Base-by-base conservation (phyloP, 2,797 vertebrate species). In the Melanotaenia boesemani region DNA sequence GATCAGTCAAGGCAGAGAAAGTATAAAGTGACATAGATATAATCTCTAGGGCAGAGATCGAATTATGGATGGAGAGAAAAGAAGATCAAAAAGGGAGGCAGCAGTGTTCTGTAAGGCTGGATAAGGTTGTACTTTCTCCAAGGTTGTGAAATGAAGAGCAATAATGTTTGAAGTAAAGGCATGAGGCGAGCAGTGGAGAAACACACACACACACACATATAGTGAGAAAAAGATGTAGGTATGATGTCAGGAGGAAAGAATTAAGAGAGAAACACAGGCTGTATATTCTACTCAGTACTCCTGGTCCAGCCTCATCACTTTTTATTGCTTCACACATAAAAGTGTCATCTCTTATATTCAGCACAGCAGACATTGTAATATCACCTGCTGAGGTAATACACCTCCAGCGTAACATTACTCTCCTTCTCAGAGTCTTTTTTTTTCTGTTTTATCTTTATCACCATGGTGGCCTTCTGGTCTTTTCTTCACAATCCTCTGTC, bases 261-360 rank as follows among this genome's bases (percentile, higher is more conserved):
- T 58, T 48, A 52, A 68, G 56, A 63, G 74, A 70, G 52, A 70
- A 48, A 80, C 48, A 60, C 30, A 80, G 52, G 58, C 63, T 77
- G 73, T 86, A 84, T 86, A 77, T 88, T 81, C 63, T 61, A 54
- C 56, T 72, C 72, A 63, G 81, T 83, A 76, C 78, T 88, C 67
- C 62, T 20, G 61, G 84, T 82, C 76, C 82, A 57, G 73, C 78
- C 71, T 90, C 87, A 88, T 90, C 85, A 73, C 48, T 69, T 91
- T 91, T 90, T 93, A 91, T 86, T 86, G 74, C 85, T 79, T 81
- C 71, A 83, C 79, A 85, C 86, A 90, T 89, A 75, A 92, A 91
- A 84, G 69, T 83, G 84, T 80, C 85, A 80, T 84, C 74, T 83
- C 70, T 82, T 52, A 82, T 86, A 84, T 84, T 81, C 76, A 76